phyloP scores from a whole-genome alignment of 23 tunicate species.

The Oikopleura vanhoeffeni region DNA sequence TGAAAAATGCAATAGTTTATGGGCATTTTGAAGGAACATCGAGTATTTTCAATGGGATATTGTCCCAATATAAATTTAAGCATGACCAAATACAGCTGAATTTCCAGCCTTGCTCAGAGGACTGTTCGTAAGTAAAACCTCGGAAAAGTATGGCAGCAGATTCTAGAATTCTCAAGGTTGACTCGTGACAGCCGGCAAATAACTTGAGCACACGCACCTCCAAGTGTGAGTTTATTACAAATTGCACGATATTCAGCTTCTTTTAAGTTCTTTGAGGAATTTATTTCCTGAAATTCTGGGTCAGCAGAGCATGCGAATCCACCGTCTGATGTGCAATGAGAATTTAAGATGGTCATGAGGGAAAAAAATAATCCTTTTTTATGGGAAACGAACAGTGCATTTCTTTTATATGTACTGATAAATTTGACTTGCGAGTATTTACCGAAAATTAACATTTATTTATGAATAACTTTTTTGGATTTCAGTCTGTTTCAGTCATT shows the following conservation, averaged over 20 bases:
- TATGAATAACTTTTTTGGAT: too few relatives aligned
- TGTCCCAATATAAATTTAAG: not conserved
- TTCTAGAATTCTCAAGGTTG: not conserved
- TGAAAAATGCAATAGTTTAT: not conserved
- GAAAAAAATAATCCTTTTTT: not conserved
- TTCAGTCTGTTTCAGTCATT: too few relatives aligned
- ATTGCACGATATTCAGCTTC: not conserved
- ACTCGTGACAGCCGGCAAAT: not conserved
- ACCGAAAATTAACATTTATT: too few relatives aligned
- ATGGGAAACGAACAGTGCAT: too few relatives aligned
- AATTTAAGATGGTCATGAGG: not conserved
- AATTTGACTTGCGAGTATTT: too few relatives aligned
- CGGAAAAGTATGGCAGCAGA: not conserved
- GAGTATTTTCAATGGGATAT: not conserved
- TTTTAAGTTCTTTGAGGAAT: not conserved
- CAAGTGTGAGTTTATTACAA: not conserved
- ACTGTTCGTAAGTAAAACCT: not conserved
- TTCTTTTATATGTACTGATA: too few relatives aligned
- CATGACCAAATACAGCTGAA: conserved; percentile 11
- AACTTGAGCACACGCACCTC: not conserved
- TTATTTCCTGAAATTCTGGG: conserved; percentile 4
- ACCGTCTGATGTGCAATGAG: not conserved
- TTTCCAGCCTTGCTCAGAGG: not conserved
- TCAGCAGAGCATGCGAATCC: conserved; percentile 5
- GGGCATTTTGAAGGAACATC: not conserved